Evolutionary conservation across 1,140 invertebrate genomes (phyloP), one percentile per base, ranked within the genome.

Genomic region (Leucophenga varia): DNA sequence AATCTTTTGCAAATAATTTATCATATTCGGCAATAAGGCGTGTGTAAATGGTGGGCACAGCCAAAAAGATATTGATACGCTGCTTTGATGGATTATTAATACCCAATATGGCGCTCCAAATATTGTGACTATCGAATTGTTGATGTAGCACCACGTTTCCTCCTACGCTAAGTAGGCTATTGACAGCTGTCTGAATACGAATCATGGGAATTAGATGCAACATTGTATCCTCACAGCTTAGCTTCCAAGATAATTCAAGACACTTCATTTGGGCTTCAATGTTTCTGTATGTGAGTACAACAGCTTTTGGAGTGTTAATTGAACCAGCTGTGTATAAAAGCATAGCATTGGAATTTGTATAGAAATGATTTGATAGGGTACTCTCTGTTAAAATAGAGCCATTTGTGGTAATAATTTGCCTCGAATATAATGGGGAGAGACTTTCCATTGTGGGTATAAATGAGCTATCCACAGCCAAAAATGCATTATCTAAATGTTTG

Each of bases 321-420:
- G 91, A 92, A 34, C 90, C 91, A 77, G 79, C 92, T 3, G 91
- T 95, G 70, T 94, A 95, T 18, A 95, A 79, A 55, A 95, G 86
- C 76, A 95, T 78, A 1, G 90, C 90, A 64, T 88, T 79, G 28
- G 77, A 83, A 2, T 79, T 72, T 21, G 79, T 78, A 61, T 88
- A 89, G 58, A 83, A 84, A 5, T 67, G 58, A 17, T 56, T 64
- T 8, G 55, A 31, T n/a, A 72, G 25, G 0, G 51, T 55, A 37
- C 59, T 53, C 18, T 72, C 68, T 3, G 57, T 53, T 18, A 67
- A 38, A 2, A 70, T 13, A 0, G 43, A 36, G 0, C 52, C 59
- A 22, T 61, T 52, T 6, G 21, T 31, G 3, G 52, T 43, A 3
- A 71, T 49, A 32, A 70, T 31, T 14, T 67, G 63, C 8, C 55